These are phyloP conservation scores for Melipona quadrifasciata DNA, from an alignment of 1,140 invertebrate genomes.

Conservation along the genomic window DNA sequence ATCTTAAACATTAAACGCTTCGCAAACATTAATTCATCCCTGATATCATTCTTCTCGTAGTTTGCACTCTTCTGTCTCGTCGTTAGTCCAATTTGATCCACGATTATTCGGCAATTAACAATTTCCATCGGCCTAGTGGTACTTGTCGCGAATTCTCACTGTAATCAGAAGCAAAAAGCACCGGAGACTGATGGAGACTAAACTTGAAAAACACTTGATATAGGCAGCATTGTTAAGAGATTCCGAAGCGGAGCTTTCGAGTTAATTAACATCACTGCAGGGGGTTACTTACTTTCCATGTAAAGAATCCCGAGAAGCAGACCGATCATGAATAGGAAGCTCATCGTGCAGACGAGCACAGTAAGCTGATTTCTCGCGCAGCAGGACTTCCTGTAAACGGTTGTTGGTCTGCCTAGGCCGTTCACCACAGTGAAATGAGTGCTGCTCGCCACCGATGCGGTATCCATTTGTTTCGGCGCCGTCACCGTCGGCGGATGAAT, in stretches of 20 bases:
- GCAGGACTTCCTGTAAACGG: slow-evolving; percentile 84
- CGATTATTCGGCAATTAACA: slow-evolving; percentile 17
- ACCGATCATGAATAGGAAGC: slow-evolving; percentile 88
- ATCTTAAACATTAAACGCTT: slow-evolving; percentile 10
- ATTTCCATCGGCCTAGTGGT: slow-evolving; percentile 62
- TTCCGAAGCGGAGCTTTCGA: neutral
- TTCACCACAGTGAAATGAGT: slow-evolving; percentile 93
- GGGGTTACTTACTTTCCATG: slow-evolving; percentile 82
- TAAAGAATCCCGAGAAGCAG: slow-evolving; percentile 87
- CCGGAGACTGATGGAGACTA: slow-evolving; percentile 34
- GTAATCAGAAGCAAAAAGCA: slow-evolving; percentile 75
- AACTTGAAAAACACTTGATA: neutral
- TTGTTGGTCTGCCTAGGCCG: slow-evolving; percentile 86
- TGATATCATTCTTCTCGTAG: neutral
- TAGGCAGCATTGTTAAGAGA: neutral
- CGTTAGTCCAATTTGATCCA: slow-evolving; percentile 8
- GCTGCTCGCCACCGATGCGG: slow-evolving; percentile 89
- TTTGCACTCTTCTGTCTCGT: neutral
- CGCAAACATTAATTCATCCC: neutral
- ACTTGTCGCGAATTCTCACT: slow-evolving; percentile 84
- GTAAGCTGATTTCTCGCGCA: slow-evolving; percentile 90
- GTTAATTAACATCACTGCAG: neutral
- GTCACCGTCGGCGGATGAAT: slow-evolving; percentile 83
- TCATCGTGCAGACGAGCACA: slow-evolving; percentile 90
- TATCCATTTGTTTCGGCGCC: slow-evolving; percentile 82